Base-by-base conservation (phyloP, 2,113 vertebrate genomes). In the Percopsis transmontana region DNA sequence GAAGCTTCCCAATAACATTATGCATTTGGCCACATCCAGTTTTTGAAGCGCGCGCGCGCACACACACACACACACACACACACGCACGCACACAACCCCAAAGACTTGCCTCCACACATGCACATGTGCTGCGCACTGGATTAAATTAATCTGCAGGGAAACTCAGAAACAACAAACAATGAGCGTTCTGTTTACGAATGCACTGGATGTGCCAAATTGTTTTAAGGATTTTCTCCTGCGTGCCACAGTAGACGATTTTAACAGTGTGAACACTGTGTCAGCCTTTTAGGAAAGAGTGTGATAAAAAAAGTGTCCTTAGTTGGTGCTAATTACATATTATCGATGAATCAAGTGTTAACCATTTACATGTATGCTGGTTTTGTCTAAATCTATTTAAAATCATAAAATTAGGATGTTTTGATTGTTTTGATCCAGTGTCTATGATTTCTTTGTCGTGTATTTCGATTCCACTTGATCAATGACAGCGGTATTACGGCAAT, bases 141-240 rank as follows among this genome's bases (percentile, higher is more conserved):
- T 89, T 88, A 84, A 70, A 72, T 76, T 89, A 85, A 89, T 89
- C 90, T 80, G 77, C 76, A 75, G 79, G 72, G 81, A 83, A 85
- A 80, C 72, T 77, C 70, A 87, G 88, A 82, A 90, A 91, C 90
- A 91, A 91, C 89, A 92, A 91, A 90, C 88, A 92, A 92, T 82
- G 88, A 86, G 70, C 58, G 76, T 77, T 79, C 85, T 92, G 90
- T 90, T 90, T 86, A 66, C 68, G 62, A 68, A 77, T 73, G 73
- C 70, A 85, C 76, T 72, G 78, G 77, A 87, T 73, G 82, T 88
- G 83, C 82, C 85, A 90, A 85, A 91, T 85, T 90, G 85, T 88
- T 88, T 89, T 84, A 81, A 85, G 83, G 86, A 92, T 88, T 91
- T 89, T 69, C 77, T 84, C 71, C 62, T 51, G 71, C 82, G 72